Evolutionary conservation across 2,888 invertebrate species (phyloP).

Genomic region (Ptilodon capucinus): DNA sequence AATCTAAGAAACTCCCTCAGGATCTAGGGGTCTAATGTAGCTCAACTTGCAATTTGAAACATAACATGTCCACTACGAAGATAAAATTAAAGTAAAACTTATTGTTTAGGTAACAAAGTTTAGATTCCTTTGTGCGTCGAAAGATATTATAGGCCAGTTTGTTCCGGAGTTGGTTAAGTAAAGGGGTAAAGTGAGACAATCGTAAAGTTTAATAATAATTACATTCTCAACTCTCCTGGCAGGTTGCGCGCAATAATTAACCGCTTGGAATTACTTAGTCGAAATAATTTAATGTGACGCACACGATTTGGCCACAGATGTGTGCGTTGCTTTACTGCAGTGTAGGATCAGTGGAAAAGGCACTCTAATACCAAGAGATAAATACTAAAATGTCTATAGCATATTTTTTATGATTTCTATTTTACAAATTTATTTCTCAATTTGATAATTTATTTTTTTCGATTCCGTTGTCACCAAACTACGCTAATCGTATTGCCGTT

Average conservation of each 20-base stretch:
- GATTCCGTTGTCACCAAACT: no score
- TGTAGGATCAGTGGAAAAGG: background rate
- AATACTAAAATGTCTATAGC: no score
- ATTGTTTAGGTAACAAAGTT: constrained; percentile 19
- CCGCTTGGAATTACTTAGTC: constrained; percentile 82
- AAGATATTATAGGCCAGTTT: constrained; percentile 42
- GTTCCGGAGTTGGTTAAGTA: constrained; percentile 39
- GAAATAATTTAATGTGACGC: constrained; percentile 82
- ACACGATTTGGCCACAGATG: constrained; percentile 55
- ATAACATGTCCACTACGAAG: background rate
- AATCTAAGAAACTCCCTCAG: constrained; percentile 79
- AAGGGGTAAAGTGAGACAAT: constrained; percentile 83
- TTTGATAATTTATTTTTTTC: no score
- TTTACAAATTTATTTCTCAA: no score
- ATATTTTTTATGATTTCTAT: no score
- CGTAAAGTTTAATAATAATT: constrained; percentile 83
- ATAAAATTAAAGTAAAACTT: constrained; percentile 11
- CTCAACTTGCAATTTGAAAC: constrained; percentile 35
- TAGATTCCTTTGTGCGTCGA: constrained; percentile 30
- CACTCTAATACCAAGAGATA: no score
- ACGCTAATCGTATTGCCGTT: no score
- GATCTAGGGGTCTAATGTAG: constrained; percentile 67
- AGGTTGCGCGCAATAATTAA: constrained; percentile 81
- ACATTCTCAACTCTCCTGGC: constrained; percentile 82
- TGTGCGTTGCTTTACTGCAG: constrained; percentile 18